phyloP scores from a whole-genome alignment of 2,888 invertebrate genomes.

The Fragum sueziense region DNA sequence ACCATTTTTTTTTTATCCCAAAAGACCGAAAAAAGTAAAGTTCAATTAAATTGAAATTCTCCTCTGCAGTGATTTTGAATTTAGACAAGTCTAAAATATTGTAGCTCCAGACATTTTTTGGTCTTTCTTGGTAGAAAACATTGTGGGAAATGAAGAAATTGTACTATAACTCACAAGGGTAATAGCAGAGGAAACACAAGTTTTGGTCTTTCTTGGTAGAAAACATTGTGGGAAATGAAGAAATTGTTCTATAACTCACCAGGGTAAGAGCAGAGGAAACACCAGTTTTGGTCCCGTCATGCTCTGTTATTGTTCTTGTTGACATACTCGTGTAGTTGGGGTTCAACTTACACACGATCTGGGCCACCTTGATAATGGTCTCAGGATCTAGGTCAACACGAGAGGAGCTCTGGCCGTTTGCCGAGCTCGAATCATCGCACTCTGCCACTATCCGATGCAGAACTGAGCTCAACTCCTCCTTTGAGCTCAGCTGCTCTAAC shows the following conservation, averaged over 20 bases:
- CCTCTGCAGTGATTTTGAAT: not conserved
- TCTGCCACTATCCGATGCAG: conserved; percentile 56
- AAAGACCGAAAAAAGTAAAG: not conserved
- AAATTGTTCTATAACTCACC: conserved; percentile 35
- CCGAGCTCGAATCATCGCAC: conserved; percentile 49
- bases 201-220: too few relatives aligned
- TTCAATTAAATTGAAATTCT: not conserved
- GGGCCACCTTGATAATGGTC: conserved; percentile 57
- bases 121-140: not conserved
- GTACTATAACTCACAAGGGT: not conserved
- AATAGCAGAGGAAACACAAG: not conserved
- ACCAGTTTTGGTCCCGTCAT: conserved; percentile 51
- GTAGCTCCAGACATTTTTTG: not conserved
- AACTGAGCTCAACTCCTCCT: conserved; percentile 52
- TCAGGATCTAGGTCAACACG: conserved; percentile 56
- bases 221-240: not conserved
- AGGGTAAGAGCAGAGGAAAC: conserved; percentile 61
- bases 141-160: conserved; percentile 8
- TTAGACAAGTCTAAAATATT: not conserved
- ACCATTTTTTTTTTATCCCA: not conserved
- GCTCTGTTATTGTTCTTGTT: conserved; percentile 43
- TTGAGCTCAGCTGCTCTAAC: conserved; percentile 58
- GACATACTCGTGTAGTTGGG: conserved; percentile 53
- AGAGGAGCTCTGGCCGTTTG: conserved; percentile 38
- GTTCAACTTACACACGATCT: conserved; percentile 58